phyloP scores from a whole-genome alignment of 2,113 vertebrate species.

The Pyrgilauda ruficollis region DNA sequence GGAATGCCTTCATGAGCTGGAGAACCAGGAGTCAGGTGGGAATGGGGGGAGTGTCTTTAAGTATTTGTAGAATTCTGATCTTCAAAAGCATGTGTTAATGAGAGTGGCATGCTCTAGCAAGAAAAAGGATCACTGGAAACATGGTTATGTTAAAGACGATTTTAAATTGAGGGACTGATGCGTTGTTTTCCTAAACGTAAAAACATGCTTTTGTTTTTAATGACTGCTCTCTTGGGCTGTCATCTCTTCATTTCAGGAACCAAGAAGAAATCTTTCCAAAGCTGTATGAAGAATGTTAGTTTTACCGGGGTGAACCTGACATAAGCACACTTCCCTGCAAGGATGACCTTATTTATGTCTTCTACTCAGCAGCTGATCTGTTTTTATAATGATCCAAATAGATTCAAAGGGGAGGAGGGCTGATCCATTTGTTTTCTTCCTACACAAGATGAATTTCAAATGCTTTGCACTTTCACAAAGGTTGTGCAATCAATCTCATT shows the following conservation, averaged over 20 bases:
- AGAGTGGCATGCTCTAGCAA: not conserved
- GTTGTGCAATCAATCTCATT: slow-evolving; percentile 13
- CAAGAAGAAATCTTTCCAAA: not conserved
- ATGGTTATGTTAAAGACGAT: not conserved
- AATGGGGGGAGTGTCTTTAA: not conserved
- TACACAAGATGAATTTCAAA: slow-evolving; percentile 12
- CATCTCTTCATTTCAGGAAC: not conserved
- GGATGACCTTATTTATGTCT: not conserved
- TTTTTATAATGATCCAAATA: not conserved
- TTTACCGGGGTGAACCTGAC: slow-evolving; percentile 21
- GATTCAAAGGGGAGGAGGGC: not conserved
- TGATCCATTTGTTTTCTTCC: slow-evolving; percentile 19
- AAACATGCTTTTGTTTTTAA: not conserved
- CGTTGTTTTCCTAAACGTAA: slow-evolving; percentile 23
- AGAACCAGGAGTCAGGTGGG: not conserved
- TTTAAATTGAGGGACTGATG: not conserved
- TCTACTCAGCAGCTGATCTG: slow-evolving; percentile 26
- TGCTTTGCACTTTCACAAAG: not conserved
- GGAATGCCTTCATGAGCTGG: not conserved
- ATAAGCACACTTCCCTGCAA: not conserved
- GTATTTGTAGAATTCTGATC: not conserved
- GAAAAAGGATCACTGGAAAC: not conserved
- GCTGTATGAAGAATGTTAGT: not conserved
- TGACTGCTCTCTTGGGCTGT: not conserved
- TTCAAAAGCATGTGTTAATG: not conserved